Conservation (phyloP, 2,113 vertebrate species). For the Taurulus bubalis region DNA sequence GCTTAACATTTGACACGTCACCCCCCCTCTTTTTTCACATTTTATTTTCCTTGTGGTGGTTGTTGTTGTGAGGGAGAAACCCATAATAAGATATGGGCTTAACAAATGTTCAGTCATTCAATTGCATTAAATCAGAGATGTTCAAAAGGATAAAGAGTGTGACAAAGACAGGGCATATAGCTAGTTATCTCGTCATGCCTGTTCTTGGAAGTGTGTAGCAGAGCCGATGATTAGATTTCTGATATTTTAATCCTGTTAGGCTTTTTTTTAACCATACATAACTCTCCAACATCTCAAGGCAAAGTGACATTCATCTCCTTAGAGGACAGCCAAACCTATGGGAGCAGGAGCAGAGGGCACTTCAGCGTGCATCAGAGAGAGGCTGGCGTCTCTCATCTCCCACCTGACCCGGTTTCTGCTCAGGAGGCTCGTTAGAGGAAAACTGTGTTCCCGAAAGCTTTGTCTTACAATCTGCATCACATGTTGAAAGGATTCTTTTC, state of each 20-base stretch:
- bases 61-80: background rate
- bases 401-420: constrained; percentile 41
- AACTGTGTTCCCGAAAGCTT: constrained; percentile 31
- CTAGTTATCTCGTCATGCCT: constrained; percentile 6
- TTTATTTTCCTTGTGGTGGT: background rate
- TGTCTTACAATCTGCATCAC: constrained; percentile 17
- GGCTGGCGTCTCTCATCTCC: constrained; percentile 26
- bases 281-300: constrained; percentile 25
- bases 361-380: constrained; percentile 44
- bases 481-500: background rate
- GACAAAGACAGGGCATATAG: background rate
- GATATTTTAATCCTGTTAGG: constrained; percentile 61
- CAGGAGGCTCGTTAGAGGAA: constrained; percentile 59
- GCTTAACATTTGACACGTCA: background rate
- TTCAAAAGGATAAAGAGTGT: background rate
- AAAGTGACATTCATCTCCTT: constrained; percentile 54
- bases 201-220: background rate
- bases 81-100: background rate
- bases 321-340: constrained; percentile 15
- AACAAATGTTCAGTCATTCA: background rate
- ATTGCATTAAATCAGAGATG: background rate
- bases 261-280: constrained; percentile 22
- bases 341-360: constrained; percentile 24
- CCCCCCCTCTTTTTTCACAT: background rate
- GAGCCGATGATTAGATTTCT: constrained; percentile 53